Conservation (phyloP, 1,140 invertebrate species). For the Vollenhovia emeryi region DNA sequence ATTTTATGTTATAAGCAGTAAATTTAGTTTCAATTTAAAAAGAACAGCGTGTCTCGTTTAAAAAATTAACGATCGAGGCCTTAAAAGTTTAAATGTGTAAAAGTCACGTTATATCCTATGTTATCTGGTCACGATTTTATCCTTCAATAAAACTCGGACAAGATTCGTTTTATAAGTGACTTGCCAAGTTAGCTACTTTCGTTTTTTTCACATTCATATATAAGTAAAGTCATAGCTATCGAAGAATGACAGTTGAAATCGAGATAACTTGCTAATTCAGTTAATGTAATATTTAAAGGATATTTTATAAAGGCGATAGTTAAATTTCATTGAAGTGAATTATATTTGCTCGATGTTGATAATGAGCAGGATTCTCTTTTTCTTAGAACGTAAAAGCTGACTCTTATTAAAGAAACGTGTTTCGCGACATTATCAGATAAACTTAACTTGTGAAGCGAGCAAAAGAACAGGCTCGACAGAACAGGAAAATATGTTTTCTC, state of each 20-base stretch:
- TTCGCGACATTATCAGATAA: neutral
- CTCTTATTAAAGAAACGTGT: neutral
- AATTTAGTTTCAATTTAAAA: slow-evolving; percentile 55
- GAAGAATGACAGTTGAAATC: neutral
- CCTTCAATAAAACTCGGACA: neutral
- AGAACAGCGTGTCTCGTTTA: neutral
- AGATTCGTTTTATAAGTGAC: neutral
- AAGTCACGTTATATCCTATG: neutral
- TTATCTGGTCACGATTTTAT: neutral
- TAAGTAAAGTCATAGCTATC: neutral
- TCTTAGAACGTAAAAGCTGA: neutral
- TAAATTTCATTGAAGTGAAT: neutral
- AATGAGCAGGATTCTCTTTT: neutral
- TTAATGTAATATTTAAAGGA: neutral
- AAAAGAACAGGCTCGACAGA: neutral
- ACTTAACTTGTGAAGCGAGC: neutral
- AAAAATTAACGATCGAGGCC: neutral
- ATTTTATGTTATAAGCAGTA: slow-evolving; percentile 62
- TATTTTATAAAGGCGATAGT: neutral
- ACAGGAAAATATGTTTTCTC: neutral
- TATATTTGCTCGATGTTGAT: neutral
- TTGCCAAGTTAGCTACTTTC: neutral
- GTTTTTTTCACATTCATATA: neutral
- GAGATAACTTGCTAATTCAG: neutral
- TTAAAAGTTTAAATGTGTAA: neutral